phyloP scores from a whole-genome alignment of 53 echinoderm and acorn worm genomes.

The Hippasteria phrygiana region DNA sequence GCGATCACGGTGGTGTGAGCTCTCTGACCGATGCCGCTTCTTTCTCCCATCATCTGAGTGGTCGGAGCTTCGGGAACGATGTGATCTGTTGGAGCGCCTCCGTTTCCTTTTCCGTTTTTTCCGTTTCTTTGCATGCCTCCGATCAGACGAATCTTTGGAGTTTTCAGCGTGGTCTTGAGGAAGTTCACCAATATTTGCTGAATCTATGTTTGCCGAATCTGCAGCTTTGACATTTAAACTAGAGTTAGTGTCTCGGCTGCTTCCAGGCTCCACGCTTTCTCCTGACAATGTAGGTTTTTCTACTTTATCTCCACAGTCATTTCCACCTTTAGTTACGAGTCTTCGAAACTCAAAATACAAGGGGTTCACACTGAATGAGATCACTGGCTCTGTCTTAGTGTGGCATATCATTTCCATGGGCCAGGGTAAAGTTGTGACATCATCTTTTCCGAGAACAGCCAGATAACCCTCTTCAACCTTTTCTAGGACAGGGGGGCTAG shows the following conservation, averaged over 20 bases:
- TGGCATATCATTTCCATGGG: slow-evolving; percentile 82
- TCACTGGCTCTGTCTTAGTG: slow-evolving; percentile 72
- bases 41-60: slow-evolving; percentile 65
- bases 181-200: background rate
- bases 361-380: slow-evolving; percentile 92
- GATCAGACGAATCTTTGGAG: slow-evolving; percentile 48
- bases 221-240: background rate
- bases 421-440: slow-evolving; percentile 85
- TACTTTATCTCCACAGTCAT: slow-evolving; percentile 22
- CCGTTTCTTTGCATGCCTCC: slow-evolving; percentile 39
- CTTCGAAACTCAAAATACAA: slow-evolving; percentile 88
- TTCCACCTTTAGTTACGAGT: slow-evolving; percentile 38
- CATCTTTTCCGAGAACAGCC: slow-evolving; percentile 82
- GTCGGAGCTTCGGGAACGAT: slow-evolving; percentile 30
- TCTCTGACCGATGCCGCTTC: slow-evolving; percentile 57
- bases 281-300: background rate
- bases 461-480: slow-evolving; percentile 85
- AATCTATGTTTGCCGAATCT: background rate
- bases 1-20: slow-evolving; percentile 62
- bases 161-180: background rate
- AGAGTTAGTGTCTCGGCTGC: slow-evolving; percentile 4
- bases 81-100: slow-evolving; percentile 31
- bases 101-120: slow-evolving; percentile 56
- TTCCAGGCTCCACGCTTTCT: background rate
- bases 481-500: slow-evolving; percentile 48